These are phyloP conservation scores for Festucalex cinctus DNA, from an alignment of 2,113 vertebrate species.

Conservation along the genomic window DNA sequence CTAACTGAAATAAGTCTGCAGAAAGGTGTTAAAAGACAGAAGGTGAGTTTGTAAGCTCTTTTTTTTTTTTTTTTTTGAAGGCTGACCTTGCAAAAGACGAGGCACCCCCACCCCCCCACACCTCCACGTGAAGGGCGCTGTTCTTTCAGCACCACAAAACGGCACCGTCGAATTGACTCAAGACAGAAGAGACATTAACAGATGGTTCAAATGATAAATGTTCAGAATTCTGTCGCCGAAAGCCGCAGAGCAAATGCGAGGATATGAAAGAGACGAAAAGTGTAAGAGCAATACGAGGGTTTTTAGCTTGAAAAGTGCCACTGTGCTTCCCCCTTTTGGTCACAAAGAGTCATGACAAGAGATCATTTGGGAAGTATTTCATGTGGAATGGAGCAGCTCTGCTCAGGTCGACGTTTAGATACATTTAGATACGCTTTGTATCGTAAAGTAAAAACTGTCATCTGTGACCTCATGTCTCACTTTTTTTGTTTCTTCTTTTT, in stretches of 20 bases:
- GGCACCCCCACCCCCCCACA: too few relatives aligned
- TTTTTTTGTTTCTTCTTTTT: too few relatives aligned
- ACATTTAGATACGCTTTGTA: too few relatives aligned
- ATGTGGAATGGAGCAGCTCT: not conserved
- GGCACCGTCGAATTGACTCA: not conserved
- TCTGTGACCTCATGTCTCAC: not conserved
- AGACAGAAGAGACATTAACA: not conserved
- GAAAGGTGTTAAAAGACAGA: conserved; percentile 9
- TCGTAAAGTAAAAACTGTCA: too few relatives aligned
- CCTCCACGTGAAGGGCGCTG: not conserved
- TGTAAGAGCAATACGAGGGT: not conserved
- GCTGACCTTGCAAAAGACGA: not conserved
- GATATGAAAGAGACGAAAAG: not conserved
- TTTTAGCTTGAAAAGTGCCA: conserved; percentile 23
- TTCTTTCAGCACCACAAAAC: conserved; percentile 1
- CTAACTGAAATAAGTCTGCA: conserved; percentile 38
- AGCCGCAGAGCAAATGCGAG: not conserved
- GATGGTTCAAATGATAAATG: not conserved
- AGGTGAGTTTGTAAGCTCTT: not conserved
- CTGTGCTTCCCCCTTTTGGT: conserved; percentile 61
- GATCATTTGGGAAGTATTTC: not conserved
- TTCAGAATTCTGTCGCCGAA: not conserved
- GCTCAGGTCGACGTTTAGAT: too few relatives aligned
- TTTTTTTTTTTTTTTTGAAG: not conserved
- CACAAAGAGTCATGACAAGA: conserved; percentile 15